Evolutionary conservation across 2,113 vertebrate species (phyloP), one percentile per base, ranked within the genome.

Genomic region (Gymnogyps californianus): DNA sequence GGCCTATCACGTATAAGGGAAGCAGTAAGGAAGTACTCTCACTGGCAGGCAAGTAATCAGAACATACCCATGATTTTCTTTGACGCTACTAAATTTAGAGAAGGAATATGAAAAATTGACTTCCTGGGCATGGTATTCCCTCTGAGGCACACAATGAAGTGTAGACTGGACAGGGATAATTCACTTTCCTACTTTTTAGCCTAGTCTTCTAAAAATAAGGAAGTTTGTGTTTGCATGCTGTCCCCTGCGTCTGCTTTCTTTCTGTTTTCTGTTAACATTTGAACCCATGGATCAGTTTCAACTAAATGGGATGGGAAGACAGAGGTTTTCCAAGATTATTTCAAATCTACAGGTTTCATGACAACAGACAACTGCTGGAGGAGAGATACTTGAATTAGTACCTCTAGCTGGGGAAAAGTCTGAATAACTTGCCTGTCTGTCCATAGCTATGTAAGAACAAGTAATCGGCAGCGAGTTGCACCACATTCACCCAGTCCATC

Each of bases 381-480:
- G 8, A 83, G 7, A 57, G 22, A 51, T 11, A 29, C 10, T 75
- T 42, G 44, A 58, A 38, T 62, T 47, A 70, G 17, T n/a, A 18
- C 5, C 61, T 34, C 38, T 42, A 38, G 47, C 44, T 16, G 32
- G 75, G 36, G 49, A 70, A 59, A 72, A 64, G 12, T 15, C 36
- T n/a, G 13, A 31, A 29, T 51, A 64, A 34, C 29, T 65, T 44
- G 2, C 17, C 51, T 64, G 4, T 62, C 17, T 75, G 28, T 62
- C 75, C 47, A 13, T 6, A 21, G 12, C 10, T 71, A 5, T 40
- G 17, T 15, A 19, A 24, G 42, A 42, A 21, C 13, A 44, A 71
- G 6, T 22, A 28, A 42, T 42, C 2, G 5, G 29, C 38, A 78
- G 21, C 0, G 0, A 2, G 20, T 18, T 66, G 8, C 10, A 70